phyloP scores from a whole-genome alignment of 2,888 invertebrate genomes.

The Podotricha telesiphe region DNA sequence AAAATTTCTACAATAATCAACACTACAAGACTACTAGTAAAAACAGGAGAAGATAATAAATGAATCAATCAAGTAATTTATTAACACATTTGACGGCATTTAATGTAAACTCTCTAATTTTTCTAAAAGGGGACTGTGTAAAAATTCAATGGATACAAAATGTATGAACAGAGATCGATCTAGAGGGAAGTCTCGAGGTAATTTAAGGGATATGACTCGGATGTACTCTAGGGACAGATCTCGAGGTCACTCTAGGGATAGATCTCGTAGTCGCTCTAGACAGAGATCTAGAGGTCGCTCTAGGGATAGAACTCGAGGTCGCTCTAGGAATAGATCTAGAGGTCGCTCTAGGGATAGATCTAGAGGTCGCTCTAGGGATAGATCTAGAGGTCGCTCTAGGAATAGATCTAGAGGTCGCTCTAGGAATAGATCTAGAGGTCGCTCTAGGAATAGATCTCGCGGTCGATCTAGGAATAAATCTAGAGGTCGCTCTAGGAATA shows the following conservation, averaged over 20 bases:
- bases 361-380: constrained; percentile 39
- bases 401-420: not conserved
- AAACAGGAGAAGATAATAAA: constrained; percentile 30
- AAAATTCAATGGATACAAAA: not conserved
- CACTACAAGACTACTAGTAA: constrained; percentile 6
- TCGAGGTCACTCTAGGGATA: constrained; percentile 19
- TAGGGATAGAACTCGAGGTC: constrained; percentile 21
- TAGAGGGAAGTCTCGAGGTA: constrained; percentile 22
- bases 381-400: constrained; percentile 30
- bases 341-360: constrained; percentile 26
- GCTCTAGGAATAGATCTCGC: constrained; percentile 41
- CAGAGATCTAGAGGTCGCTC: not conserved
- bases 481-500: not conserved
- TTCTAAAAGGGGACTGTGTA: not conserved
- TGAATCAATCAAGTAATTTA: constrained; percentile 22
- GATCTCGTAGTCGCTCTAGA: not conserved
- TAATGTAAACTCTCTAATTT: not conserved
- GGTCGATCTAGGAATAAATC: constrained; percentile 16
- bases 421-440: constrained; percentile 30
- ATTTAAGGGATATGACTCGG: not conserved
- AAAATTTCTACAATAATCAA: not conserved
- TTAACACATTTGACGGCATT: constrained; percentile 7
- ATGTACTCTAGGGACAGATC: constrained; percentile 35
- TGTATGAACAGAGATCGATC: not conserved
- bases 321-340: constrained; percentile 32